These are phyloP conservation scores for Cepaea nemoralis DNA, from an alignment of 1,140 invertebrate genomes.

Conservation along the genomic window DNA sequence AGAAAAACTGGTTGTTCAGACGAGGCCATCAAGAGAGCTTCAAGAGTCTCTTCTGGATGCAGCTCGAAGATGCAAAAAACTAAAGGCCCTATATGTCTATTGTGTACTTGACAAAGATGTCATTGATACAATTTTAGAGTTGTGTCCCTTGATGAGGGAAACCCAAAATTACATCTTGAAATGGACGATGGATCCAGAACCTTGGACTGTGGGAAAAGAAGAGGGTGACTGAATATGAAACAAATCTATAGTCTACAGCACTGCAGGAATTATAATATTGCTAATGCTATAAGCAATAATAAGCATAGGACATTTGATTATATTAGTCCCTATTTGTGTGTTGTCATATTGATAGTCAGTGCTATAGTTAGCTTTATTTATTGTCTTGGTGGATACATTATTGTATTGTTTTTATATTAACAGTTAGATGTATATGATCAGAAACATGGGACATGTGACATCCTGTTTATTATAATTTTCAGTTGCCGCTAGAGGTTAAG, in stretches of 20 bases:
- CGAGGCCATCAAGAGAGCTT: constrained; percentile 54
- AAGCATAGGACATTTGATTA: no score
- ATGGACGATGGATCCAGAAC: constrained; percentile 54
- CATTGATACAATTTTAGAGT: constrained; percentile 57
- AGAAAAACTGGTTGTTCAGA: constrained; percentile 58
- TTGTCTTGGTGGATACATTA: no score
- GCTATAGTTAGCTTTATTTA: no score
- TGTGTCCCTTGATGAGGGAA: constrained; percentile 53
- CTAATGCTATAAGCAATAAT: no score
- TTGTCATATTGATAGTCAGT: no score
- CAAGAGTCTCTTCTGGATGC: constrained; percentile 54
- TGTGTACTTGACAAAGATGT: constrained; percentile 51
- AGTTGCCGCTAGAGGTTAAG: no score
- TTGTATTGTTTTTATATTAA: no score
- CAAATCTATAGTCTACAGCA: neutral
- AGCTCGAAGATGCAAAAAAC: constrained; percentile 45
- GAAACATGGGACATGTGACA: no score
- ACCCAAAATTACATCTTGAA: constrained; percentile 59
- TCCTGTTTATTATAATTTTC: no score
- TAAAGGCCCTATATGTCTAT: constrained; percentile 58
- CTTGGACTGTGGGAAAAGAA: constrained; percentile 59
- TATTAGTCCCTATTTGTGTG: no score
- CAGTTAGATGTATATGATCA: no score
- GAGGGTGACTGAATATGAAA: constrained; percentile 42
- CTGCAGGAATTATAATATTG: neutral